phyloP scores from a whole-genome alignment of 2,888 invertebrate species.

The Pheosia gnoma region DNA sequence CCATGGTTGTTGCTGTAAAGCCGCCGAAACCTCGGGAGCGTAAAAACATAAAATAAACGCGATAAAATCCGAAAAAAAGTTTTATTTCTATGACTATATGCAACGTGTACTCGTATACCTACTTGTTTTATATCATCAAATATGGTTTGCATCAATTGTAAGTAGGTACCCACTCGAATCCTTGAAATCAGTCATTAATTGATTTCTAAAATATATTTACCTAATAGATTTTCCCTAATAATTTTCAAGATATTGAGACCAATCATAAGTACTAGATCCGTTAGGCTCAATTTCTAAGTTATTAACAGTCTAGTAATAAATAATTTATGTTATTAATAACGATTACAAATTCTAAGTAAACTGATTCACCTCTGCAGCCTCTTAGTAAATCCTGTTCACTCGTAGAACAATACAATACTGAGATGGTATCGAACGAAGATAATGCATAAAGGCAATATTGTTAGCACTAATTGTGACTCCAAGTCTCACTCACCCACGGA shows the following conservation, averaged over 20 bases:
- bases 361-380: constrained; percentile 34
- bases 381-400: constrained; percentile 19
- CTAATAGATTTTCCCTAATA: neutral
- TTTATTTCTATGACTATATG: too few species aligned
- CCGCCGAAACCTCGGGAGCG: too few species aligned
- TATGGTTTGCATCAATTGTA: too few species aligned
- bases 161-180: neutral
- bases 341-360: constrained; percentile 2
- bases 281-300: neutral
- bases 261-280: neutral
- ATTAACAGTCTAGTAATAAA: neutral
- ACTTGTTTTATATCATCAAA: too few species aligned
- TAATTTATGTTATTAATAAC: neutral
- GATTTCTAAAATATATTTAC: too few species aligned
- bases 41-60: too few species aligned
- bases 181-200: too few species aligned
- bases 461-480: constrained; percentile 69
- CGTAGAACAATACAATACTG: constrained; percentile 44
- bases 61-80: too few species aligned
- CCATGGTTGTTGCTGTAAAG: too few species aligned
- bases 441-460: constrained; percentile 63
- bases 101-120: too few species aligned
- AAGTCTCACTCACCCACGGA: constrained; percentile 55
- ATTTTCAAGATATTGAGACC: neutral
- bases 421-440: constrained; percentile 55